These are phyloP conservation scores for Brachycybe producta DNA, from an alignment of 2,888 invertebrate genomes.

Conservation along the genomic window DNA sequence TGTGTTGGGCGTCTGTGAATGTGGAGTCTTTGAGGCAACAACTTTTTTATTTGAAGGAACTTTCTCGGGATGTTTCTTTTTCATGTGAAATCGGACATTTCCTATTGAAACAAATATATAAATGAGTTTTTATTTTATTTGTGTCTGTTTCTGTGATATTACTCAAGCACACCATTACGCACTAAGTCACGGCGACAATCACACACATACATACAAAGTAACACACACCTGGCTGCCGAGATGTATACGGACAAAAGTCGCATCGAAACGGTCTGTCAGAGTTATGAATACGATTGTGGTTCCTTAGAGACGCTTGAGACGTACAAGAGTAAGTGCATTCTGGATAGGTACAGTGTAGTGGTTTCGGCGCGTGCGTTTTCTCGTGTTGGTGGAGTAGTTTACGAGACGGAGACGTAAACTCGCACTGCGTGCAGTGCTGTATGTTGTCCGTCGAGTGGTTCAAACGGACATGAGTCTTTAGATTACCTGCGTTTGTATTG, in stretches of 20 bases:
- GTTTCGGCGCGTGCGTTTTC: slow-evolving; percentile 25
- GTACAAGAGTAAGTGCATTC: not conserved
- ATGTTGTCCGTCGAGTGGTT: slow-evolving; percentile 30
- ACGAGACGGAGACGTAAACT: slow-evolving; percentile 30
- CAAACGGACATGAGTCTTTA: slow-evolving; percentile 31
- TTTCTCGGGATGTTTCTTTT: too few relatives aligned
- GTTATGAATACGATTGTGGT: not conserved
- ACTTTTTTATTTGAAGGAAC: too few relatives aligned
- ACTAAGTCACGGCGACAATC: not conserved
- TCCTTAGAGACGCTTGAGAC: not conserved
- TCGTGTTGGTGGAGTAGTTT: slow-evolving; percentile 30
- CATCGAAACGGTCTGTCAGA: slow-evolving; percentile 5
- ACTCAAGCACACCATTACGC: not conserved
- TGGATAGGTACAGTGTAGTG: slow-evolving; percentile 20
- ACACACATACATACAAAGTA: not conserved
- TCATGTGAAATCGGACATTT: too few relatives aligned
- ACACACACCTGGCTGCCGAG: slow-evolving; percentile 4
- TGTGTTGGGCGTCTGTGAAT: too few relatives aligned
- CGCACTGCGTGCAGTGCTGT: slow-evolving; percentile 29
- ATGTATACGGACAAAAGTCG: not conserved
- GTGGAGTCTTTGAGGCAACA: too few relatives aligned
- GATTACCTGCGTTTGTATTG: slow-evolving; percentile 29
- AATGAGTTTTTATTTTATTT: too few relatives aligned
- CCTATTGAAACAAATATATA: too few relatives aligned
- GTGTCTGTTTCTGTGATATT: too few relatives aligned